Base-by-base conservation (phyloP, 1,140 invertebrate genomes). In the Diabrotica virgifera region DNA sequence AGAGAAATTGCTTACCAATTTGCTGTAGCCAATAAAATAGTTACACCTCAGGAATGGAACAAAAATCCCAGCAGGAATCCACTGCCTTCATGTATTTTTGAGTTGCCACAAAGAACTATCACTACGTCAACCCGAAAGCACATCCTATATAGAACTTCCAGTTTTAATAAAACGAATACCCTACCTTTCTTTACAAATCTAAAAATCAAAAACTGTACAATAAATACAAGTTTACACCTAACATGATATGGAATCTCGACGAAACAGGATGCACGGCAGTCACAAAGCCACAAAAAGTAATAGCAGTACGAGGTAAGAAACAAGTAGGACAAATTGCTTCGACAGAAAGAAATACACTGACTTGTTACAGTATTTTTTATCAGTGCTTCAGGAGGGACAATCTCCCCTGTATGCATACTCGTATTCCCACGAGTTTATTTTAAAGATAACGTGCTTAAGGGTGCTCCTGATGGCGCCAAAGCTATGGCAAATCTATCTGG, bases 181-280 rank as follows among this genome's bases (percentile, higher is more conserved):
- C 52, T 81, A 2, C 58, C 60, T 36, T 82, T 81, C 73, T 82
- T 72, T 73, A 65, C 73, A 36, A 79, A 78, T 65, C 73, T 78
- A 62, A 64, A 72, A n/a, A n/a, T n/a, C n/a, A n/a, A 63, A 73
- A 63, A 53, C 66, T 77, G 12, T 68, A 77, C 53, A 67, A 65
- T 55, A 71, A 69, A 52, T 52, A 74, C 59, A 72, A 78, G 36
- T 79, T 79, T 70, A 38, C 67, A 54, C 74, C 64, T 24, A 61
- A 65, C 40, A 65, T 65, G 58, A 76, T 81, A 59, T 77, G 73
- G 58, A 77, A 75, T 52, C 64, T 68, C 11, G 82, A 84, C 72
- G 83, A 84, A 70, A 83, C 80, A 5, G 82, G 80, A 11, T 68
- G 81, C 50, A 79, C 77, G 36, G 82, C 80, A 10, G 80, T 83